Base-by-base conservation (phyloP, 2,113 vertebrate genomes). In the Halichoerus grypus region DNA sequence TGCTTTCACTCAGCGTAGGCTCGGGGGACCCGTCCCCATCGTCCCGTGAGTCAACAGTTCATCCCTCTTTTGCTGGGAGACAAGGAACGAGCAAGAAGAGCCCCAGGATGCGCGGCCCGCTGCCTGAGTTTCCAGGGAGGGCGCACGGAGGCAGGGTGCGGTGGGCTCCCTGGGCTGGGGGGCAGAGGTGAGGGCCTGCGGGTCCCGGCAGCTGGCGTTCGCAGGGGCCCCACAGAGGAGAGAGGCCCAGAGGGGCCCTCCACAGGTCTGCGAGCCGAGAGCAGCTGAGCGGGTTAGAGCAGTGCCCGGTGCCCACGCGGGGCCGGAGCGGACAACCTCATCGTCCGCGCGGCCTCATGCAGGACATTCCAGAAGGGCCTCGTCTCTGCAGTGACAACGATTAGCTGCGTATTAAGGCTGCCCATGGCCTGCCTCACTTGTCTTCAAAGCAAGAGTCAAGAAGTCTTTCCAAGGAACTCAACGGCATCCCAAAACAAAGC, bases 311-410 rank as follows among this genome's bases (percentile, higher is more conserved):
- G 26, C 24, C 7, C 76, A 19, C 33, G 28, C 2, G 1, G 13
- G 16, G 12, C 36, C 1, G 8, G 36, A 51, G 13, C 1, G 8
- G 90, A 81, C 36, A 88, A 39, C 26, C 87, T 33, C 53, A n/a
- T 57, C 3, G 1, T 3, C 2, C 0, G 10, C 3, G 1, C 49
- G 65, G 21, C 10, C 8, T 8, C 21, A 53, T 4, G 7, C 4
- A 21, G 31, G 19, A 8, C 19, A 1, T 6, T 61, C 67, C 67
- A 36, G 67, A 72, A 36, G 18, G 51, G n/a, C 5, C 53, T 65
- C 7, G 8, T 53, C 42, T 39, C 57, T 21, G 65, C 28, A 9
- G 21, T 4, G 4, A 15, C 18, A 24, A n/a, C 24, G 6, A 36
- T 36, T 3, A n/a, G 5, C 21, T 22, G 21, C 10, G 7, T 5